Conservation (phyloP, 1,140 invertebrate genomes). For the Aphidius ervi region DNA sequence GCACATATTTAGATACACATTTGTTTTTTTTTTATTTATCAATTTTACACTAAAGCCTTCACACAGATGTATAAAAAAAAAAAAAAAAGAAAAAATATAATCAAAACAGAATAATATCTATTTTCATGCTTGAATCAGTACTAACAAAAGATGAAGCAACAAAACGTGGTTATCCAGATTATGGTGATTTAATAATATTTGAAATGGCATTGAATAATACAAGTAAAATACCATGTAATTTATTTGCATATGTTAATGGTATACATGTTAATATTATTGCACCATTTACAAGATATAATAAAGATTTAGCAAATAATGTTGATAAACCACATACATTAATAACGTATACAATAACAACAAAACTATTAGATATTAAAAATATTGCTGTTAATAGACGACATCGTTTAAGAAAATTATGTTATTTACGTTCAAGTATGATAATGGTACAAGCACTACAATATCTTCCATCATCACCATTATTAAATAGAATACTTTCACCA, state of each 20-base stretch:
- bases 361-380: constrained; percentile 22
- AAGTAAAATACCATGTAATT: constrained; percentile 18
- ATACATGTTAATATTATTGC: constrained; percentile 25
- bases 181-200: constrained; percentile 36
- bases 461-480: constrained; percentile 45
- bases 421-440: constrained; percentile 37
- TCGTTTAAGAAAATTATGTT: constrained; percentile 32
- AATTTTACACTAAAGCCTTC: too few relatives aligned
- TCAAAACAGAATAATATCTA: too few relatives aligned
- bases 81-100: too few relatives aligned
- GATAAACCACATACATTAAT: constrained; percentile 29
- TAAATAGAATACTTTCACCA: constrained; percentile 39
- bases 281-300: constrained; percentile 30
- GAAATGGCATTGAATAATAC: constrained; percentile 23
- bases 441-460: constrained; percentile 51
- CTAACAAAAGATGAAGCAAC: constrained; percentile 22
- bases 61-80: too few relatives aligned
- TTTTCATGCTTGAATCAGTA: constrained; percentile 31
- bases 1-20: too few relatives aligned
- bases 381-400: constrained; percentile 23
- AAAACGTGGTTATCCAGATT: constrained; percentile 25
- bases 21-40: too few relatives aligned
- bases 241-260: constrained; percentile 35
- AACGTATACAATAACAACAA: constrained; percentile 33
- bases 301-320: constrained; percentile 26